Conservation (phyloP, 2,113 vertebrate species). For the Platysternon megacephalum region DNA sequence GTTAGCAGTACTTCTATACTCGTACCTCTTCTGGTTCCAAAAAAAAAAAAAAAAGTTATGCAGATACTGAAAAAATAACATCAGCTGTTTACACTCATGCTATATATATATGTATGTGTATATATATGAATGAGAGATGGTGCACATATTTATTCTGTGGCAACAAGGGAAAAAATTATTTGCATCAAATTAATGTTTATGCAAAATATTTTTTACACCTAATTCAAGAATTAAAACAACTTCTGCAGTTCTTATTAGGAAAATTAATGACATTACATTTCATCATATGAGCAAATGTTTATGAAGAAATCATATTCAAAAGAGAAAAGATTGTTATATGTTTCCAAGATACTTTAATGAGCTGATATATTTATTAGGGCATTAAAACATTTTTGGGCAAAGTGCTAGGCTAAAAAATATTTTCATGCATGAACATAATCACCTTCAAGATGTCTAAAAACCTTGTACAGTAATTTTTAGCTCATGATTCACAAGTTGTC, state of each 20-base stretch:
- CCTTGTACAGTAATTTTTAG: conserved; percentile 2
- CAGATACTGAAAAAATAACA: not conserved
- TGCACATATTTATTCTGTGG: not conserved
- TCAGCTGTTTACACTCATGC: not conserved
- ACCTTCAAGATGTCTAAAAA: not conserved
- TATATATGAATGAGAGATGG: not conserved
- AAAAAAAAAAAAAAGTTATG: not conserved
- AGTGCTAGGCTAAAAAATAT: not conserved
- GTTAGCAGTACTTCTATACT: not conserved
- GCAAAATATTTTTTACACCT: not conserved
- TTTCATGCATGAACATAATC: not conserved
- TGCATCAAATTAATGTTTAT: not conserved
- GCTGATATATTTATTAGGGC: conserved; percentile 30
- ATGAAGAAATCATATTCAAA: conserved; percentile 39
- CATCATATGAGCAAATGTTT: conserved; percentile 42
- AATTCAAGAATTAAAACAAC: conserved; percentile 18
- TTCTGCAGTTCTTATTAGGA: conserved; percentile 13
- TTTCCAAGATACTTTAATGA: conserved; percentile 50
- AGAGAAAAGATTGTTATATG: conserved; percentile 20
- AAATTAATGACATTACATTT: conserved; percentile 33
- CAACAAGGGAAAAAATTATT: not conserved
- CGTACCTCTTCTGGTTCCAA: not conserved
- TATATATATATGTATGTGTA: too few species aligned
- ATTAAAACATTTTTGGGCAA: not conserved
- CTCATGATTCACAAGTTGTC: conserved; percentile 36